Conservation (phyloP, 2,888 invertebrate genomes). For the Holacanthella duospinosa region DNA sequence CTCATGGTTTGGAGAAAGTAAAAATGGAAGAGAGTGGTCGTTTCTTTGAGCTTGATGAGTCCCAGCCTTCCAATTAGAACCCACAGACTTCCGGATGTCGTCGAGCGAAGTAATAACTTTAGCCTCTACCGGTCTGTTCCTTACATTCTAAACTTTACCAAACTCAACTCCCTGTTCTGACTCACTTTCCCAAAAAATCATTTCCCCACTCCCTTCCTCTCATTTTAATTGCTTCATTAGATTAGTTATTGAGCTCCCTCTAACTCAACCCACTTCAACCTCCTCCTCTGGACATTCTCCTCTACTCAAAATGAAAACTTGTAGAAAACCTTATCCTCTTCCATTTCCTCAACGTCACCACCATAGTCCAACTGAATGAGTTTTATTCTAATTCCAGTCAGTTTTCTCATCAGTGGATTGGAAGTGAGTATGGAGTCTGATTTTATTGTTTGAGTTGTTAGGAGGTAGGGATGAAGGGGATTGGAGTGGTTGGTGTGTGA, state of each 20-base stretch:
- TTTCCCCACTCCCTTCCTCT: neutral
- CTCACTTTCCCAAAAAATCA: no score
- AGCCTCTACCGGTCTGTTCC: no score
- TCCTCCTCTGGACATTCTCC: no score
- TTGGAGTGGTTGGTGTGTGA: neutral
- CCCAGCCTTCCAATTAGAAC: constrained; percentile 35
- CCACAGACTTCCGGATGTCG: constrained; percentile 27
- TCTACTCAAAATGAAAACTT: no score
- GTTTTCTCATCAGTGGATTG: no score
- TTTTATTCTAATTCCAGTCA: neutral
- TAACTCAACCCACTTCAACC: no score
- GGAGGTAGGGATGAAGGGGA: neutral
- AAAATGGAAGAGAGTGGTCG: constrained; percentile 33
- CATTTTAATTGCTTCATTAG: constrained; percentile 1
- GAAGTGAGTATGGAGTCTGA: no score
- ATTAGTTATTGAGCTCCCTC: constrained; percentile 1
- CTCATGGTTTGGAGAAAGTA: constrained; percentile 17
- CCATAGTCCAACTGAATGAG: neutral
- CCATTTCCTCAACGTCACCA: neutral
- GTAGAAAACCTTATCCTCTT: neutral
- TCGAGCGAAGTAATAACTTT: constrained; percentile 9
- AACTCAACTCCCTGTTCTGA: no score
- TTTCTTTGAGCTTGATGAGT: constrained; percentile 34
- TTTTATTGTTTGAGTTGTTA: neutral
- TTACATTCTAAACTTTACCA: no score